Conservation (phyloP, 2,797 vertebrate species). For the Falco novaeseelandiae region DNA sequence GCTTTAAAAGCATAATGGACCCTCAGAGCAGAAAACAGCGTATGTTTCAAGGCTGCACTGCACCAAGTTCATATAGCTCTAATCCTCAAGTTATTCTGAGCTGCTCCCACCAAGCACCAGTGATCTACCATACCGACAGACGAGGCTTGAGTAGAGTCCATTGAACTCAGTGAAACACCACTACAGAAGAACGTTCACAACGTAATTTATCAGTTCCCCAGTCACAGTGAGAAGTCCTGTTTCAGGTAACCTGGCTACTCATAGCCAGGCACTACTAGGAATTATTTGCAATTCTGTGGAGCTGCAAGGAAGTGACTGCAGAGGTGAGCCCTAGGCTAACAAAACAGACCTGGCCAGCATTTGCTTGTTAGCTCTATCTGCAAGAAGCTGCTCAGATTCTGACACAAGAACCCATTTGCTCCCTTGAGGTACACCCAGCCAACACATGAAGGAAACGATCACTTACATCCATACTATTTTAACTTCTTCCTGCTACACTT, state of each 20-base stretch:
- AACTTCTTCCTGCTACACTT: neutral
- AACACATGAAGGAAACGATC: neutral
- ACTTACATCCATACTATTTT: neutral
- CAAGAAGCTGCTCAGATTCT: neutral
- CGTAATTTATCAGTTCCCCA: neutral
- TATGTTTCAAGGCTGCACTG: neutral
- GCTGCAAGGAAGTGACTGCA: neutral
- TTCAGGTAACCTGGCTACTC: neutral
- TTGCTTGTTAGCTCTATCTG: neutral
- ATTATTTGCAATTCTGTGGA: neutral
- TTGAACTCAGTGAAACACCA: neutral
- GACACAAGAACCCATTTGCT: neutral
- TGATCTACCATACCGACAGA: neutral
- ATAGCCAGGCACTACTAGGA: neutral
- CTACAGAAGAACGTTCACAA: neutral
- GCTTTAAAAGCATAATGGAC: neutral
- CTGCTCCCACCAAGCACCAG: neutral
- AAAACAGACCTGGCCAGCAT: neutral
- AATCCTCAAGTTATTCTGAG: neutral
- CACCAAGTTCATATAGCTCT: neutral
- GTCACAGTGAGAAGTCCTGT: neutral
- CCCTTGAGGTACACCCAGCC: neutral
- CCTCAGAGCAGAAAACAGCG: neutral
- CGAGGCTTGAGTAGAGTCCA: neutral
- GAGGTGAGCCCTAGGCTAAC: neutral